Base-by-base conservation (phyloP, 2,113 vertebrate genomes). In the Pycnonotus jocosus region DNA sequence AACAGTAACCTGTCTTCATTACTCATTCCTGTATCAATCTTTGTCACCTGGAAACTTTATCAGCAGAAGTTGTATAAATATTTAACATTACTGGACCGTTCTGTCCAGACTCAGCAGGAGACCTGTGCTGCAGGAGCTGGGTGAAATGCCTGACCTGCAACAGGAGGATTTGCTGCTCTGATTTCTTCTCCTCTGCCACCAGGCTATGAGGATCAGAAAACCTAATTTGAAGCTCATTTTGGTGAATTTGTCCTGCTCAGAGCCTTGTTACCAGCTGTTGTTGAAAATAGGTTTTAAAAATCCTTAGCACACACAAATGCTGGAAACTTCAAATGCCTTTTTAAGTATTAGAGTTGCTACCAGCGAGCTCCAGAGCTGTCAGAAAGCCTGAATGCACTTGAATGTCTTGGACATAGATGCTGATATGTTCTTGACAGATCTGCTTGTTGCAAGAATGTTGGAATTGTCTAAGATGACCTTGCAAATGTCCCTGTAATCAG, bases 11-110 rank as follows among this genome's bases (percentile, higher is more conserved):
- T 93, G 47, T 66, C 86, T 71, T 93, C 83, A 92, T 95, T 95
- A 68, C 30, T 93, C 70, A 94, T 73, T 97, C 64, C 70, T 90
- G 50, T 90, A 92, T 92, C 95, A 94, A 93, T 97, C 92, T 94
- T 97, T 95, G 92, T 93, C 96, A 74, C 60, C 47, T 81, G 86
- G 96, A 93, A 94, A 97, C 86, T 92, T 88, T 73, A 94, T 88
- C 94, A 81, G 92, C 77, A 90, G 57, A 81, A 90, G 72, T 58
- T 77, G 44, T 61, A 91, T 96, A 91, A 96, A 95, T 96, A 93
- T 95, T 97, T 96, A 83, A 95, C 31, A 7, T 11, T 45, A 53
- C 74, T 72, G 85, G 66, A 77, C 79, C 3, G 0, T 69, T 92
- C 40, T 90, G 44, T 58, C 31, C 56, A 44, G 44, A 6, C 40